Percentiles rank a stretch among this genome's conserved stretches.
These are phyloP conservation scores for Oligia strigilis DNA, from an alignment of 2,888 invertebrate genomes.

Conservation along the genomic window DNA sequence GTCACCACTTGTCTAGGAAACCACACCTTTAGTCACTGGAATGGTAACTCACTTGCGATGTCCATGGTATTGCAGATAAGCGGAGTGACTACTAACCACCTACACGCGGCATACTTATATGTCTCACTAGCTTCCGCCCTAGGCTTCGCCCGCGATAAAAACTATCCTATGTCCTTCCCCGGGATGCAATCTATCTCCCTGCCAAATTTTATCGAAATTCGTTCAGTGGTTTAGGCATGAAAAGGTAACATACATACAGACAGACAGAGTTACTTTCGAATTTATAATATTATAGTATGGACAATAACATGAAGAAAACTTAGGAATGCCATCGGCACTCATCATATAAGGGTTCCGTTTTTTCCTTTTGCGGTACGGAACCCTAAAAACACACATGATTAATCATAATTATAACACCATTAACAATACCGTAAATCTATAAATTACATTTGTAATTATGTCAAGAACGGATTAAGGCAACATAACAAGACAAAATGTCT, in stretches of 20 bases:
- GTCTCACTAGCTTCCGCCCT: no score
- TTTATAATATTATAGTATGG: no score
- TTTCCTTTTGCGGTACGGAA: no score
- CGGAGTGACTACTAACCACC: background rate
- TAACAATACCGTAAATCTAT: background rate
- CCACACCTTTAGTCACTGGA: background rate
- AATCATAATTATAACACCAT: background rate
- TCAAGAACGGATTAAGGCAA: constrained; percentile 2
- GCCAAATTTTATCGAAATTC: no score
- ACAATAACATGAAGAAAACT: background rate
- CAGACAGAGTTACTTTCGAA: no score
- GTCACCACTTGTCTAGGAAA: background rate
- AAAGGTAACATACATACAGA: no score
- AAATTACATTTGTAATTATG: constrained; percentile 7
- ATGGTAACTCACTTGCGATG: background rate
- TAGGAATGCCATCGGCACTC: background rate
- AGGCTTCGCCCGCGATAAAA: no score
- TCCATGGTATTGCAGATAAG: background rate
- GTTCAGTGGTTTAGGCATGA: no score
- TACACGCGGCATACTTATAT: background rate
- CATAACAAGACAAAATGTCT: background rate
- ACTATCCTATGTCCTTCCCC: no score
- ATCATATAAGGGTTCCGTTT: no score
- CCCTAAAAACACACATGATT: background rate
- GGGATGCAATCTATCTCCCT: no score